Evolutionary conservation across 2,888 invertebrate species (phyloP).

Genomic region (Eupithecia subfuscata): DNA sequence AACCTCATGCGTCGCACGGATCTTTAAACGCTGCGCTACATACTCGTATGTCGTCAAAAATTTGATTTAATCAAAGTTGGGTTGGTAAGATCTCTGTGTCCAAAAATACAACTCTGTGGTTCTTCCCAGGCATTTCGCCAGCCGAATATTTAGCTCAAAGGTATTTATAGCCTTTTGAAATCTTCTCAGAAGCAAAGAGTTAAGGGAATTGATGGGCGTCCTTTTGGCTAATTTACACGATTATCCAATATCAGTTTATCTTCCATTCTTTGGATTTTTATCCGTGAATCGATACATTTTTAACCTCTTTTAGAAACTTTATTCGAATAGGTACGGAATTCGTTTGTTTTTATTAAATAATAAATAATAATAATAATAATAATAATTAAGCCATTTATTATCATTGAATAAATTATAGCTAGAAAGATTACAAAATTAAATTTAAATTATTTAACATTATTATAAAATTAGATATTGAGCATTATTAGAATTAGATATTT

Average conservation of each 20-base stretch:
- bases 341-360: background rate
- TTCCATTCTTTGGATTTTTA: conserved; percentile 22
- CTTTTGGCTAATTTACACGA: conserved; percentile 32
- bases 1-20: no score
- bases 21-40: no score
- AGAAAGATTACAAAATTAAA: no score
- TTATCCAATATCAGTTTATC: conserved; percentile 33
- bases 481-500: no score
- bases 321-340: background rate
- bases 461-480: no score
- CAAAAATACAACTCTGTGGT: conserved; percentile 31
- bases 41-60: no score
- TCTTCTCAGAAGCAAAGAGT: conserved; percentile 24
- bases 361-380: no score
- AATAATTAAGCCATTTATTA: no score
- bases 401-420: no score
- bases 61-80: no score
- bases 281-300: conserved; percentile 15
- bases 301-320: conserved; percentile 14
- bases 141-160: conserved; percentile 60
- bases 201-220: conserved; percentile 16
- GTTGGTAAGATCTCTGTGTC: background rate
- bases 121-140: conserved; percentile 55
- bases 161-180: conserved; percentile 42
- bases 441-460: no score